phyloP scores from a whole-genome alignment of 2,113 vertebrate genomes.

The Bothrops jararaca region DNA sequence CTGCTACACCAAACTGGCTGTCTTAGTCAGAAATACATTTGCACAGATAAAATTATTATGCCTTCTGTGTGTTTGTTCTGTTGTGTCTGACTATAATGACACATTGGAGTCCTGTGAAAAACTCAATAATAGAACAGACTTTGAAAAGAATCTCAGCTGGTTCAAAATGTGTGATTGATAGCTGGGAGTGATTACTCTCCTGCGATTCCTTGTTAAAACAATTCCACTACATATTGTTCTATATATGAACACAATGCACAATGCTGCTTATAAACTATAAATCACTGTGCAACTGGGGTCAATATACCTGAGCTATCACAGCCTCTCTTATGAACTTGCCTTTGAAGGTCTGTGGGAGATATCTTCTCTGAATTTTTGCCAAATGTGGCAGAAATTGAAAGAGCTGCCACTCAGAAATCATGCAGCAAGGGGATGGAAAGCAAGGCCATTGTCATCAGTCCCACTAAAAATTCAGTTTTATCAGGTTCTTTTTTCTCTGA shows the following conservation, averaged over 20 bases:
- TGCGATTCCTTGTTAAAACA: not conserved
- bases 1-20: not conserved
- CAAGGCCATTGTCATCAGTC: not conserved
- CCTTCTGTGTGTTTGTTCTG: not conserved
- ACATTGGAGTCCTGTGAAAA: not conserved
- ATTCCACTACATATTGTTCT: not conserved
- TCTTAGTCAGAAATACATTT: not conserved
- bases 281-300: not conserved
- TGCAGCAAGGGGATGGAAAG: not conserved
- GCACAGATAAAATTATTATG: not conserved
- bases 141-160: not conserved
- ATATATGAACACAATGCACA: not conserved
- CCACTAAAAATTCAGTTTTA: not conserved
- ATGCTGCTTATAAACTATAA: not conserved
- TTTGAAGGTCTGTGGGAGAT: not conserved
- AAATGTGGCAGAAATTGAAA: not conserved
- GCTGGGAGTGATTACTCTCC: not conserved
- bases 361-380: not conserved
- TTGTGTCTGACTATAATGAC: not conserved
- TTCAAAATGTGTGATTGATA: not conserved
- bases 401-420: not conserved
- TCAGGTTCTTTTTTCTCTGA: not conserved
- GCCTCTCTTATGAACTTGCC: not conserved
- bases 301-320: not conserved
- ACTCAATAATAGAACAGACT: not conserved